These are phyloP conservation scores for Dryocosmus kuriphilus DNA, from an alignment of 2,888 invertebrate species.

Conservation along the genomic window DNA sequence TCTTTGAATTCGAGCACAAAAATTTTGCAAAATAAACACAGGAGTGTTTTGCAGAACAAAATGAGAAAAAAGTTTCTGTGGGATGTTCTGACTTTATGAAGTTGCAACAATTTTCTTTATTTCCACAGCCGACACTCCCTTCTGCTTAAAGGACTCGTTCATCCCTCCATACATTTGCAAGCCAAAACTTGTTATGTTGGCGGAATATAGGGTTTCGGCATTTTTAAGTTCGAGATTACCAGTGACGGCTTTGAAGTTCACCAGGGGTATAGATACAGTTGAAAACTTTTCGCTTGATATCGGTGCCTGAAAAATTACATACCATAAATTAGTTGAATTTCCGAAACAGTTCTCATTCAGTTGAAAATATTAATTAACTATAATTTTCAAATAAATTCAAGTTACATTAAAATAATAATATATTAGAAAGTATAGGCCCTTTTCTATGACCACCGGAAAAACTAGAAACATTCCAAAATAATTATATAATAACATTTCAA, in stretches of 20 bases:
- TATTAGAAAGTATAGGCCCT: too few species aligned
- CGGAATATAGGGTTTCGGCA: constrained; percentile 80
- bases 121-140: constrained; percentile 81
- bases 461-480: too few species aligned
- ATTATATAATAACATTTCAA: too few species aligned
- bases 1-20: too few species aligned
- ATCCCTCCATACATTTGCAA: constrained; percentile 84
- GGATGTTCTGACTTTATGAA: constrained; percentile 19
- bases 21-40: too few species aligned
- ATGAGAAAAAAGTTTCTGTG: not conserved
- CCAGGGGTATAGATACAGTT: constrained; percentile 79
- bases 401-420: too few species aligned
- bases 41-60: too few species aligned
- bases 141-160: constrained; percentile 81
- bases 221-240: constrained; percentile 79
- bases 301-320: constrained; percentile 77
- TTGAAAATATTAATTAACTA: too few species aligned
- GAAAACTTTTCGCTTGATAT: constrained; percentile 78
- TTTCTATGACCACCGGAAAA: too few species aligned
- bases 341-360: not conserved
- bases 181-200: constrained; percentile 82
- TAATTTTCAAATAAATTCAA: too few species aligned
- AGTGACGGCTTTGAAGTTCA: constrained; percentile 82
- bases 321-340: not conserved
- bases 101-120: constrained; percentile 81